These are phyloP conservation scores for Oceanodroma leucorhoa DNA, from an alignment of 2,797 vertebrate species.

Conservation along the genomic window DNA sequence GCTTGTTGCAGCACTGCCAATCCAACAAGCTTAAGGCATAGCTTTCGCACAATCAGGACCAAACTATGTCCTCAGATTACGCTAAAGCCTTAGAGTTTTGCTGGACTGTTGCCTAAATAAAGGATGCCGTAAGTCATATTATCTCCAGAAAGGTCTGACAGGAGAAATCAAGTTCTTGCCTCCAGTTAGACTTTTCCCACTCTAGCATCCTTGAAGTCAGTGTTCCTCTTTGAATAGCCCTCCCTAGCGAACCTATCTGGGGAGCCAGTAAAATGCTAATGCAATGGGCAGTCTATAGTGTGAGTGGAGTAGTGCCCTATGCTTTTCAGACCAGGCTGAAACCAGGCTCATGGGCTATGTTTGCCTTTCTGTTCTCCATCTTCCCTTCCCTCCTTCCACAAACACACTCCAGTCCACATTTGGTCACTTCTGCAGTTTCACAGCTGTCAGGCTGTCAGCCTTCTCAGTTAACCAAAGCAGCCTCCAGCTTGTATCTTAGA, in stretches of 20 bases:
- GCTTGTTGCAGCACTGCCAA: background rate
- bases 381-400: background rate
- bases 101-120: background rate
- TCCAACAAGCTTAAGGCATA: background rate
- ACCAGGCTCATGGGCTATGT: background rate
- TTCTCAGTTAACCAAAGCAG: background rate
- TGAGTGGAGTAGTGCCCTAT: background rate
- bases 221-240: background rate
- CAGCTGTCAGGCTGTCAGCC: background rate
- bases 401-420: background rate
- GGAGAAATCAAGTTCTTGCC: background rate
- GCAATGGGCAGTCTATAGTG: background rate
- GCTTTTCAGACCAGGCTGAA: background rate
- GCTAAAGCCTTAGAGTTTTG: background rate
- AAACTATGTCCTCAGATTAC: background rate
- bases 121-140: background rate
- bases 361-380: background rate
- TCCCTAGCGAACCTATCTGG: background rate
- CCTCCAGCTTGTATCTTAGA: background rate
- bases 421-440: background rate
- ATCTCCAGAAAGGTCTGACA: background rate
- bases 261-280: background rate
- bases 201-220: background rate
- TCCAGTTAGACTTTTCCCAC: background rate
- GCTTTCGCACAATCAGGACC: background rate